A percentile compares a stretch with the other conserved stretches of the same genome.
These are phyloP conservation scores for Trachymyrmex cornetzi DNA, from an alignment of 1,140 invertebrate genomes.

Conservation along the genomic window DNA sequence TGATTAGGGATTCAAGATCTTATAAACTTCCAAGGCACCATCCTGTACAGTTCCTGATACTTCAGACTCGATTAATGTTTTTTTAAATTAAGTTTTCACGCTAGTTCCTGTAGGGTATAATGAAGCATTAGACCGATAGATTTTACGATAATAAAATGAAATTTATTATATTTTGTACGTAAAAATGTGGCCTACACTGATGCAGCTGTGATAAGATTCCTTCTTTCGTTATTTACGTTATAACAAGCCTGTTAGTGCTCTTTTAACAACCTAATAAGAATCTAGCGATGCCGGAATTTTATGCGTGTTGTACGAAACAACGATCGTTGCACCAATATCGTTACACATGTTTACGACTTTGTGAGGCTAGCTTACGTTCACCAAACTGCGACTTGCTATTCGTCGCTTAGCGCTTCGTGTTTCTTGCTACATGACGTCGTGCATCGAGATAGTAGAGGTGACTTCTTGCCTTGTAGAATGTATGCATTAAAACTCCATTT, in stretches of 20 bases:
- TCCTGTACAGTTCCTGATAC: background rate
- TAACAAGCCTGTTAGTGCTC: background rate
- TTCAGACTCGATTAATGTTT: constrained; percentile 11
- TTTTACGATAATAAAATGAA: background rate
- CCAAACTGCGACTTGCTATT: constrained; percentile 40
- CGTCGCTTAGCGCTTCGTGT: constrained; percentile 44
- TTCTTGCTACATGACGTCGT: constrained; percentile 51
- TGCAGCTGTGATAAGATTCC: background rate
- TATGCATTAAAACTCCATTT: constrained; percentile 50
- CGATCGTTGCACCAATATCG: background rate
- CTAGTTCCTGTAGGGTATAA: background rate
- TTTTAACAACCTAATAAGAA: constrained; percentile 3
- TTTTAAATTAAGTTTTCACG: background rate
- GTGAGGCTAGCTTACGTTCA: background rate
- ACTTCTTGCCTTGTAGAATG: constrained; percentile 46
- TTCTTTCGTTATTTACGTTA: background rate
- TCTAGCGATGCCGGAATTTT: background rate
- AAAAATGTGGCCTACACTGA: background rate
- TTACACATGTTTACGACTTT: constrained; percentile 36
- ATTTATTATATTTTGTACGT: no score
- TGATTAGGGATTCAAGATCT: constrained; percentile 51
- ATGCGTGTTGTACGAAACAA: constrained; percentile 15
- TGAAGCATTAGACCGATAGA: background rate
- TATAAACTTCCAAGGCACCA: background rate
- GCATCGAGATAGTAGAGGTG: constrained; percentile 53